Evolutionary conservation across 2,797 vertebrate species (phyloP).

Genomic region (Cirrhinus molitorella): DNA sequence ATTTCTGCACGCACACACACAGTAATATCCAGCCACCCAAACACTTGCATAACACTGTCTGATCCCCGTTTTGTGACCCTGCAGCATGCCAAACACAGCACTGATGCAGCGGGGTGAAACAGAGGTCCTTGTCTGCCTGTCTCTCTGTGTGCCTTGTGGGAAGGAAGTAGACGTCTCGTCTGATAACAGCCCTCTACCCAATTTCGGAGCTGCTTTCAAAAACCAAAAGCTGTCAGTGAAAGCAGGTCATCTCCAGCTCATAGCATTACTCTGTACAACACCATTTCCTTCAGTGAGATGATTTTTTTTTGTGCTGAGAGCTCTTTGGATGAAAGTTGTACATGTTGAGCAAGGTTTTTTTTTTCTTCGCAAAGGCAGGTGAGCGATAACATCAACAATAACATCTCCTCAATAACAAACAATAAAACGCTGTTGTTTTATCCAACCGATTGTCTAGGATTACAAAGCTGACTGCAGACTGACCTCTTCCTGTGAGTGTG

Average conservation of each 20-base stretch:
- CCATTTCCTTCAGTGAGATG: slow-evolving; percentile 1
- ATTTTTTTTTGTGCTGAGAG: slow-evolving; percentile 2
- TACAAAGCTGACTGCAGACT: slow-evolving; percentile 34
- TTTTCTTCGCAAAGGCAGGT: slow-evolving; percentile 8
- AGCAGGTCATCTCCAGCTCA: slow-evolving; percentile 2
- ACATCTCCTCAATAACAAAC: slow-evolving; percentile 19
- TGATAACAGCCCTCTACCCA: background rate
- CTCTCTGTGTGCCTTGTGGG: slow-evolving; percentile 32
- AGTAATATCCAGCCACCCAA: slow-evolving; percentile 43
- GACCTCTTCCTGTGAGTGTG: slow-evolving; percentile 30
- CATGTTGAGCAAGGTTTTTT: background rate
- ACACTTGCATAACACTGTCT: slow-evolving; percentile 50
- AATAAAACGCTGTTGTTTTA: slow-evolving; percentile 30
- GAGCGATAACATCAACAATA: slow-evolving; percentile 39
- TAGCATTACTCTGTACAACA: background rate
- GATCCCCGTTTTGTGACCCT: slow-evolving; percentile 28
- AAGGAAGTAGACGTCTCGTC: slow-evolving; percentile 15
- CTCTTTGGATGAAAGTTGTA: background rate
- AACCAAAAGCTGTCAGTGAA: slow-evolving; percentile 18
- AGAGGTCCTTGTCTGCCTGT: slow-evolving; percentile 29
- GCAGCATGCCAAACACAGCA: slow-evolving; percentile 31
- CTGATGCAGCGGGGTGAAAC: slow-evolving; percentile 31
- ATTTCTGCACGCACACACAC: slow-evolving; percentile 23
- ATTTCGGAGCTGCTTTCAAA: slow-evolving; percentile 5
- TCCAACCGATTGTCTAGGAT: slow-evolving; percentile 9